Evolutionary conservation across 2,888 invertebrate species (phyloP).

Genomic region (Psylliodes chrysocephalus): DNA sequence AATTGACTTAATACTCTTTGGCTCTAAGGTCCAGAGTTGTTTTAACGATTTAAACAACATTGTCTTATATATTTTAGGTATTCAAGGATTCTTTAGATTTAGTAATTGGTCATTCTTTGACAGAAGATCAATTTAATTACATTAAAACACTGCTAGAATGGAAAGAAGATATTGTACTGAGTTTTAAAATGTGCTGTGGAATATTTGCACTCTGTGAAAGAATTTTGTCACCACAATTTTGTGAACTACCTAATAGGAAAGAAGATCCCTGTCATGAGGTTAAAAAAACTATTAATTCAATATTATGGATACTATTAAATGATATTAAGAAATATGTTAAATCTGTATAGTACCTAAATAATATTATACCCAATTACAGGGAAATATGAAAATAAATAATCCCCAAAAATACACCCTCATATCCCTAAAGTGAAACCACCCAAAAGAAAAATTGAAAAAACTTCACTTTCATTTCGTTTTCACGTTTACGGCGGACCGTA

Average conservation of each 20-base stretch:
- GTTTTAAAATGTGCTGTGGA: slow-evolving; percentile 83
- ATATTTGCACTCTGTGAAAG: slow-evolving; percentile 82
- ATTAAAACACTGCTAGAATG: slow-evolving; percentile 68
- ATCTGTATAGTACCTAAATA: too few relatives aligned
- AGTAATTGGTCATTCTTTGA: slow-evolving; percentile 74
- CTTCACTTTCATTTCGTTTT: too few relatives aligned
- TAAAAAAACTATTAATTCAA: slow-evolving; percentile 26
- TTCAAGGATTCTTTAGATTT: slow-evolving; percentile 69
- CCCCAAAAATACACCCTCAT: too few relatives aligned
- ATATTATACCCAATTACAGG: too few relatives aligned
- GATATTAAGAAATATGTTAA: too few relatives aligned
- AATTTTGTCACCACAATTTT: slow-evolving; percentile 68
- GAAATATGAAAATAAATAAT: too few relatives aligned
- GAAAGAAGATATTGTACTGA: slow-evolving; percentile 66
- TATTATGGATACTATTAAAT: background rate
- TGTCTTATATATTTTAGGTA: slow-evolving; percentile 60
- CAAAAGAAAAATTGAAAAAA: too few relatives aligned
- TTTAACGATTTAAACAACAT: too few relatives aligned
- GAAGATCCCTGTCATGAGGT: slow-evolving; percentile 79
- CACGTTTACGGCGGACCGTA: too few relatives aligned
- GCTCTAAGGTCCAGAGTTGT: too few relatives aligned
- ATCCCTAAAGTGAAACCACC: too few relatives aligned
- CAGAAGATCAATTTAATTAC: slow-evolving; percentile 64
- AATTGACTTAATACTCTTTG: too few relatives aligned
- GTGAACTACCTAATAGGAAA: slow-evolving; percentile 67